Evolutionary conservation across 1,140 invertebrate genomes (phyloP).

Genomic region (Pogonomyrmex californicus): DNA sequence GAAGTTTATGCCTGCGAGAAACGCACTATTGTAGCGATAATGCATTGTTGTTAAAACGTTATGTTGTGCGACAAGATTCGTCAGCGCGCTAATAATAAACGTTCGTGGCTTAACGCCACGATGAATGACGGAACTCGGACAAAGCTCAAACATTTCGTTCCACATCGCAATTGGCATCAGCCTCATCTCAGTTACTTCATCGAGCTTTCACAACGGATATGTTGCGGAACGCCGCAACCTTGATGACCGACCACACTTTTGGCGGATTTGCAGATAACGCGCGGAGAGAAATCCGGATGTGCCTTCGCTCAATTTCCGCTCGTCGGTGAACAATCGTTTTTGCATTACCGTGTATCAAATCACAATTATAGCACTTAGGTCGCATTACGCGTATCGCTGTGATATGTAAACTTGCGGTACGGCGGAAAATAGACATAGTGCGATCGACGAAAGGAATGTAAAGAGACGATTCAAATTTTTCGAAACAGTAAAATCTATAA

Average conservation of each 20-base stretch:
- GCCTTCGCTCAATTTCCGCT: conserved; percentile 22
- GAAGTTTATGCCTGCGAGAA: background rate
- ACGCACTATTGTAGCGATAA: background rate
- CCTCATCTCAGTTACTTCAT: conserved; percentile 1
- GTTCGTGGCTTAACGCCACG: conserved; percentile 24
- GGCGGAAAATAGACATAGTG: background rate
- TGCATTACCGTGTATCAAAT: background rate
- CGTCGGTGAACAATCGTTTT: conserved; percentile 13
- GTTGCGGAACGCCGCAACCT: background rate
- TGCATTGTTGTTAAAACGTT: conserved; percentile 19
- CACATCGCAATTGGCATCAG: background rate
- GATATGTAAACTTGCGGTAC: background rate
- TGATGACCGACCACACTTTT: conserved; percentile 11
- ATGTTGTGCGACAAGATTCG: background rate
- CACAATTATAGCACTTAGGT: conserved; percentile 9
- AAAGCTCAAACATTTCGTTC: background rate
- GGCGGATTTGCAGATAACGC: background rate
- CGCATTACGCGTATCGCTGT: conserved; percentile 12
- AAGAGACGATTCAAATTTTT: background rate
- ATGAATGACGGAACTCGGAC: background rate
- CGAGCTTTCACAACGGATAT: background rate
- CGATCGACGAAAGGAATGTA: background rate
- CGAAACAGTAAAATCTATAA: background rate
- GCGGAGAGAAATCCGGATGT: conserved; percentile 10
- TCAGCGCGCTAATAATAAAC: conserved; percentile 43